Conservation (phyloP, 2,888 invertebrate genomes). For the Drosophila fungiperda region DNA sequence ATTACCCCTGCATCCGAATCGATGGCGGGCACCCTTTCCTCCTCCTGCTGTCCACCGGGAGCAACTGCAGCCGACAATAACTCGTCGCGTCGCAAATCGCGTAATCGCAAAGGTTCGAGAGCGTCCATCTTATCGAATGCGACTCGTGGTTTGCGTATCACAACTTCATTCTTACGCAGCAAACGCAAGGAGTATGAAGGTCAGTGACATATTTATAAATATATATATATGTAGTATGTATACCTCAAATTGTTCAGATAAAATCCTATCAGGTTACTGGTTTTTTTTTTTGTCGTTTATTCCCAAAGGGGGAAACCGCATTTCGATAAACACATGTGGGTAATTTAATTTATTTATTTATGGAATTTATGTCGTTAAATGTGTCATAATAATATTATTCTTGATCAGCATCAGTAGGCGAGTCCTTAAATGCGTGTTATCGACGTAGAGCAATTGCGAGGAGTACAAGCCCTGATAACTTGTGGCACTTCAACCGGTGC, state of each 20-base stretch:
- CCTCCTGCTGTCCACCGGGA: conserved; percentile 57
- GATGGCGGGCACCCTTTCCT: conserved; percentile 66
- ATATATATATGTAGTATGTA: background rate
- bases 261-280: background rate
- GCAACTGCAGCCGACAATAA: conserved; percentile 11
- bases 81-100: conserved; percentile 46
- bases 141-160: conserved; percentile 78
- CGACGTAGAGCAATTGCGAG: conserved; percentile 34
- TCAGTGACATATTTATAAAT: conserved; percentile 58
- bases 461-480: conserved; percentile 31
- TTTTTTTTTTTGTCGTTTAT: background rate
- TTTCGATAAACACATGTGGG: background rate
- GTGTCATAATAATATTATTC: too few relatives aligned
- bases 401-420: too few relatives aligned
- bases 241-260: background rate
- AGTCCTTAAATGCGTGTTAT: conserved; percentile 33
- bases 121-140: conserved; percentile 80
- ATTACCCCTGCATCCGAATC: conserved; percentile 70
- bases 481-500: conserved; percentile 60
- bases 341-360: background rate
- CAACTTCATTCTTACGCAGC: conserved; percentile 82
- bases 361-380: too few relatives aligned
- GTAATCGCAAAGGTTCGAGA: conserved; percentile 78
- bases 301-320: background rate
- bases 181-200: conserved; percentile 84